Evolutionary conservation across 2,113 vertebrate genomes (phyloP).

Genomic region (Prionailurus bengalensis): DNA sequence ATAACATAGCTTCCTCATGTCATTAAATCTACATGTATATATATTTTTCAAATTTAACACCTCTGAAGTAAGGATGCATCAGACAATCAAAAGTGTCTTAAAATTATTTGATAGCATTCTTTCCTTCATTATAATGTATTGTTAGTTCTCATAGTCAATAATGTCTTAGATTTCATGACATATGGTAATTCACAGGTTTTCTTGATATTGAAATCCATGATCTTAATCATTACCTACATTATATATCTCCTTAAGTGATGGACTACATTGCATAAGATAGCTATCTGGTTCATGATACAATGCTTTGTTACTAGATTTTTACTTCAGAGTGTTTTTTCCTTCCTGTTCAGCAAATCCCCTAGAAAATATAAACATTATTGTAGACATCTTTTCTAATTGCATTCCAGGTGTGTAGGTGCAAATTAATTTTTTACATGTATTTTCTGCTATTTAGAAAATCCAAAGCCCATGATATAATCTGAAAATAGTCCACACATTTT

Average conservation of each 20-base stretch:
- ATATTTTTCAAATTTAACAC: neutral
- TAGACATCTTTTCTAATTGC: neutral
- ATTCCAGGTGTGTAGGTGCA: neutral
- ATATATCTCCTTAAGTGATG: neutral
- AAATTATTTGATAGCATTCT: neutral
- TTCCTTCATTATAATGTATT: conserved; percentile 5
- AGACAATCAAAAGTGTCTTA: neutral
- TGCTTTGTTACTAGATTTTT: neutral
- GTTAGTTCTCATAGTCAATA: neutral
- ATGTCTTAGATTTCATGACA: neutral
- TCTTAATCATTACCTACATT: neutral
- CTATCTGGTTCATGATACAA: neutral
- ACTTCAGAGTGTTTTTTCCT: neutral
- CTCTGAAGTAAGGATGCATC: neutral
- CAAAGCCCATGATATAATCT: neutral
- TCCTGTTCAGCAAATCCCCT: neutral
- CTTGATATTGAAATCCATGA: neutral
- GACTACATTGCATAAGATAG: neutral
- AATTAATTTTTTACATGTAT: neutral
- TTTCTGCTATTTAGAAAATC: neutral
- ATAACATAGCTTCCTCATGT: neutral
- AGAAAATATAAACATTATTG: neutral
- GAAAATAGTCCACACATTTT: neutral
- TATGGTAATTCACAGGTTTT: neutral
- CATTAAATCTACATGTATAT: neutral